Evolutionary conservation across 2,113 vertebrate genomes (phyloP), one percentile per base, ranked within the genome.

Genomic region (Oxygymnocypris stewartii): DNA sequence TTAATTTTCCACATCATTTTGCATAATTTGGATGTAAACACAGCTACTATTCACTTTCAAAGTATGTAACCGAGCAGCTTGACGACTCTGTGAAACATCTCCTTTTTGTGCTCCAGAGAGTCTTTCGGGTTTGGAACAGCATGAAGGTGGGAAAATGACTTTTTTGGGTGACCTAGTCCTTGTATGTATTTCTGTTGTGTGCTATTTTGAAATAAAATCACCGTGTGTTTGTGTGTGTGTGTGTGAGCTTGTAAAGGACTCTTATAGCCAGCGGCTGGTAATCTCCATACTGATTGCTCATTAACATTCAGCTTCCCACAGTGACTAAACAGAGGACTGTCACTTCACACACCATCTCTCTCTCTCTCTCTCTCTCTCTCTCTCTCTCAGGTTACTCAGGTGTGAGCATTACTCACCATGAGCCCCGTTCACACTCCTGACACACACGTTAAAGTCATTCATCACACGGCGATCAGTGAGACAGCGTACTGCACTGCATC

Each of bases 261-360:
- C 63, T 83, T 49, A n/a, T 83, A 71, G 81, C 81, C 81, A 8
- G 81, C 65, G 81, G 81, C 81, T 82, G 25, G 44, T 83, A 83
- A 83, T 83, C 81, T 83, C 81, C 81, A 83, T 83, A 83, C 65
- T 83, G 81, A 83, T 83, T 83, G 65, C 81, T 83, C 81, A 83
- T 83, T 83, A 83, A 83, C 81, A 83, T 83, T 83, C 81, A 83
- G 65, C 81, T 83, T 51, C 81, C 25, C 28, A 83, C 81, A 69
- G 65, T 54, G 42, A 83, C 81, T 44, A 83, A 69, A 83, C 81
- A 71, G 44, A 71, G 25, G 44, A 83, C 13, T 71, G 25, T 82
- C 80, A 31, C 42, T 44, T 65, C 31, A 2, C 65, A 23, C 78
- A 42, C 44, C 18, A 47, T 6, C 81, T 51, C 65, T 51, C 25